Evolutionary conservation across 2,888 invertebrate species (phyloP), one percentile per base, ranked within the genome.

Genomic region (Drosophila koepferae): DNA sequence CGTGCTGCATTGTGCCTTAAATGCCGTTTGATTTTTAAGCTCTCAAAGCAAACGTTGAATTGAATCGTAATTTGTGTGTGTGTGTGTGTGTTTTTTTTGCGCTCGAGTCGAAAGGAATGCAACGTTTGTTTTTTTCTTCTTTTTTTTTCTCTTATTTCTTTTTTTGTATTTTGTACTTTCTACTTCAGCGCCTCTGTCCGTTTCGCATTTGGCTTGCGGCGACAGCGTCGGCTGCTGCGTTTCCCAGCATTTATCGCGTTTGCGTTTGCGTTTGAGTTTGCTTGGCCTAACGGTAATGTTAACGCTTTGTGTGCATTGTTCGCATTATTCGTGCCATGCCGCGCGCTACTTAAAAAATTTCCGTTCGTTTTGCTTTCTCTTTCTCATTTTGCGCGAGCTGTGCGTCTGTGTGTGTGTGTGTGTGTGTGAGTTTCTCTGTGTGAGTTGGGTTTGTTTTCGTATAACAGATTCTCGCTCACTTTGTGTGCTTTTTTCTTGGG

Each of bases 341-440:
- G 81, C 84, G 76, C 83, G 86, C 81, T 71, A 81, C 86, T 86
- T 84, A 72, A 66, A 75, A 86, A 66, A 86, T 73, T 84, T 86
- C 75, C 84, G 70, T 81, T 89, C 72, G 74, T 76, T 76, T 81
- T 64, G 69, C 63, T 73, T 80, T 81, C 67, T 78, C 59, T 61
- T 58, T 63, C 60, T 48, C 40, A 38, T 43, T 63, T 63, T 63
- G 34, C 66, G 54, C 63, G 46, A 54, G 34, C 62, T 70, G 44
- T 74, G 51, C 58, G 54, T 49, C n/a, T 48, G n/a, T 1, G 2
- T 16, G 2, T 41, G 38, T 53, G 31, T 40, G 41, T 64, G 16
- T 51, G 41, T 55, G 40, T 41, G 48, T 68, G 59, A 46, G 66
- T 68, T 51, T 60, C 44, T 53, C 36, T 58, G 40, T 69, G 56